These are phyloP conservation scores for Geopemphigus sp. DNA, from an alignment of 1,140 invertebrate genomes.

Conservation along the genomic window DNA sequence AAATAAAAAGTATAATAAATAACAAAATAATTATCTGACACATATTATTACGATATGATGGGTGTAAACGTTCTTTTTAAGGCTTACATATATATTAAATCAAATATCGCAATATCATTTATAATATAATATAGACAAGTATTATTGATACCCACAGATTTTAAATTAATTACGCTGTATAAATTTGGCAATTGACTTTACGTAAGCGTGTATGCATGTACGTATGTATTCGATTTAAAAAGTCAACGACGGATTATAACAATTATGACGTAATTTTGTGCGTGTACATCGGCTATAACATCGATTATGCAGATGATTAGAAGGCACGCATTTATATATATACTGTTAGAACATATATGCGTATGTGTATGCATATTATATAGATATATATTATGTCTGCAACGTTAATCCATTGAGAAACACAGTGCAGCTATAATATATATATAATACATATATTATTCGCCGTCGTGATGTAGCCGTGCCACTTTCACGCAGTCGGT, in stretches of 20 bases:
- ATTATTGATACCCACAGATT: too few relatives aligned
- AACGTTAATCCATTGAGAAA: conserved; percentile 7
- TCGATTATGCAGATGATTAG: conserved; percentile 21
- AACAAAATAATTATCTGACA: too few relatives aligned
- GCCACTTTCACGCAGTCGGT: conserved; percentile 35
- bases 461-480: conserved; percentile 43
- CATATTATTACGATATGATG: too few relatives aligned
- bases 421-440: neutral
- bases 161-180: too few relatives aligned
- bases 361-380: neutral
- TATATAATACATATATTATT: conserved; percentile 2
- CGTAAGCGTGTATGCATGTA: too few relatives aligned
- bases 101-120: too few relatives aligned
- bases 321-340: neutral
- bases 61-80: neutral
- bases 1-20: too few relatives aligned
- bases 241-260: neutral
- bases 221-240: too few relatives aligned
- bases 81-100: too few relatives aligned
- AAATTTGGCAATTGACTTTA: too few relatives aligned
- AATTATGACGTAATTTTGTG: conserved; percentile 9
- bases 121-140: too few relatives aligned
- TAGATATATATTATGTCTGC: neutral
- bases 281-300: neutral
- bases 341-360: neutral